A percentile compares a stretch with the other conserved stretches of the same genome.
These are phyloP conservation scores for Camponotus floridanus DNA, from an alignment of 1,140 invertebrate species.

Conservation along the genomic window DNA sequence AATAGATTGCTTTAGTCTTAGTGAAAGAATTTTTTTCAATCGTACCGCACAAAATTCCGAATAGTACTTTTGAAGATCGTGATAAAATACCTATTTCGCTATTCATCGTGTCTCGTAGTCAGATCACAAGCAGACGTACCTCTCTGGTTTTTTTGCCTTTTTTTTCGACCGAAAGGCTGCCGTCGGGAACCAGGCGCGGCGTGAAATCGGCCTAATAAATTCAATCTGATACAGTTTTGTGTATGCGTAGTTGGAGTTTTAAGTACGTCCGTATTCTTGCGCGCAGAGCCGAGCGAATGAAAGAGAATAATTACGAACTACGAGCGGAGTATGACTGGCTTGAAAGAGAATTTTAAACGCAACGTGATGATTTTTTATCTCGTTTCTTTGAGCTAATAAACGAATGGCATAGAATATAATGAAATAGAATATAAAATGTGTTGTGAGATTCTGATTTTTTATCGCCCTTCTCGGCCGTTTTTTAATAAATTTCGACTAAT, in stretches of 20 bases:
- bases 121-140: background rate
- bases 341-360: slow-evolving; percentile 7
- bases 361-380: background rate
- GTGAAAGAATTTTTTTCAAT: slow-evolving; percentile 31
- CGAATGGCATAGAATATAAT: background rate
- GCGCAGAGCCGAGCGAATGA: slow-evolving; percentile 45
- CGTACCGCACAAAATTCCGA: slow-evolving; percentile 38
- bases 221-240: slow-evolving; percentile 62
- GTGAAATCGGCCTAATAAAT: slow-evolving; percentile 53
- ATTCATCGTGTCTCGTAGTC: slow-evolving; percentile 16
- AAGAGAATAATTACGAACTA: slow-evolving; percentile 31
- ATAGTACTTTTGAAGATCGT: slow-evolving; percentile 30
- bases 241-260: slow-evolving; percentile 53
- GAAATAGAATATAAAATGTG: background rate
- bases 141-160: slow-evolving; percentile 25
- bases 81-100: slow-evolving; percentile 27
- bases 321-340: background rate
- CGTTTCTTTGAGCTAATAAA: slow-evolving; percentile 24
- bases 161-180: slow-evolving; percentile 64
- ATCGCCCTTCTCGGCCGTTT: background rate
- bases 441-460: background rate
- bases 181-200: slow-evolving; percentile 49
- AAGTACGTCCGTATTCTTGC: slow-evolving; percentile 39
- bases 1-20: slow-evolving; percentile 58
- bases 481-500: background rate